Percentiles rank a stretch among this genome's conserved stretches.
These are phyloP conservation scores for Hypanus sabinus DNA, from an alignment of 2,113 vertebrate species.

Conservation along the genomic window DNA sequence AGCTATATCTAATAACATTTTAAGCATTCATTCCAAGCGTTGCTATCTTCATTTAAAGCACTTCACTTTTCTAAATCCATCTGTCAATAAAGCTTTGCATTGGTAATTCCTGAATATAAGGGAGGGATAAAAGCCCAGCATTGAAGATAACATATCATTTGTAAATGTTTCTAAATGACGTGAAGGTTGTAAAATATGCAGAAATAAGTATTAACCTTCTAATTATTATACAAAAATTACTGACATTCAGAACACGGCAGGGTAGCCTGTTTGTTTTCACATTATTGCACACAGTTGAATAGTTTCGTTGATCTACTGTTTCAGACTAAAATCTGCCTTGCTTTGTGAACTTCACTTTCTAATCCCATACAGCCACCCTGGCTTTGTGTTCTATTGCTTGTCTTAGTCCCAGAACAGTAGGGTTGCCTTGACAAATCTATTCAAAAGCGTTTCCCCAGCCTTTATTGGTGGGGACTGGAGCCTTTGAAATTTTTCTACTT, in stretches of 20 bases:
- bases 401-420: conserved; percentile 80
- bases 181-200: conserved; percentile 50
- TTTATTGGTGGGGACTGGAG: conserved; percentile 79
- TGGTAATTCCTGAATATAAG: conserved; percentile 48
- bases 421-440: conserved; percentile 98
- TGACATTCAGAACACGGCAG: conserved; percentile 51
- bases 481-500: conserved; percentile 78
- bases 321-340: conserved; percentile 76
- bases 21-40: conserved; percentile 53
- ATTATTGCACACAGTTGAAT: conserved; percentile 67
- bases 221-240: conserved; percentile 50
- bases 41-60: conserved; percentile 50
- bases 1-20: conserved; percentile 57
- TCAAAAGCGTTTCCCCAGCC: conserved; percentile 73
- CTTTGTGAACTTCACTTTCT: conserved; percentile 79
- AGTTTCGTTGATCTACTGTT: conserved; percentile 74
- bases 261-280: conserved; percentile 69
- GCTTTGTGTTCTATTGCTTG: conserved; percentile 81
- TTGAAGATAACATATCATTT: conserved; percentile 24
- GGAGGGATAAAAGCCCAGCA: conserved; percentile 14
- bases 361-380: conserved; percentile 81
- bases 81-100: conserved; percentile 63
- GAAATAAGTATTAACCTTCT: conserved; percentile 51
- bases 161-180: conserved; percentile 48
- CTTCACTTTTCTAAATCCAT: conserved; percentile 47